phyloP scores from a whole-genome alignment of 2,113 vertebrate genomes.

The Meleagris gallopavo region DNA sequence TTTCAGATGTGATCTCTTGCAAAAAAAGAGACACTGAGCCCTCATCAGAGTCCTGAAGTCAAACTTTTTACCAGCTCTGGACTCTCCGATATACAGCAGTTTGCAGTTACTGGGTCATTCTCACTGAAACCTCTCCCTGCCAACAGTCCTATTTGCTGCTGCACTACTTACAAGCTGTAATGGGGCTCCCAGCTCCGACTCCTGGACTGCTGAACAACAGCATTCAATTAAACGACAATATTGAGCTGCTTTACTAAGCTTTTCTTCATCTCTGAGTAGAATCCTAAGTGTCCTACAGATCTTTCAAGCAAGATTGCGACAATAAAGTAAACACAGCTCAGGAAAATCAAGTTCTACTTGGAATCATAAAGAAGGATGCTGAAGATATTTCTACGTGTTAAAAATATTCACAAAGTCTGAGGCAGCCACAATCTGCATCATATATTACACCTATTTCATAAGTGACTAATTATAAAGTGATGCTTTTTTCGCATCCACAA shows the following conservation, averaged over 20 bases:
- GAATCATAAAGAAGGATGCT: neutral
- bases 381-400: neutral
- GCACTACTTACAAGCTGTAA: neutral
- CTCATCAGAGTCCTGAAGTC: neutral
- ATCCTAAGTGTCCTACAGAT: neutral
- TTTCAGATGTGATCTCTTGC: neutral
- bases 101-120: neutral
- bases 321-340: neutral
- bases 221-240: neutral
- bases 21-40: neutral
- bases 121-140: neutral
- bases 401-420: neutral
- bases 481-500: neutral
- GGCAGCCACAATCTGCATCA: neutral
- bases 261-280: conserved; percentile 24
- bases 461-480: neutral
- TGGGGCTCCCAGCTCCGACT: neutral
- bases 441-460: neutral
- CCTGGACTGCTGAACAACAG: conserved; percentile 10
- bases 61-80: neutral
- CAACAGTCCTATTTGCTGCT: neutral
- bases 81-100: neutral
- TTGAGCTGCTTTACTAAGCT: neutral
- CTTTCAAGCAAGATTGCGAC: neutral
- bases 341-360: neutral